These are phyloP conservation scores for Pseudomyrmex pallidus DNA, from an alignment of 1,140 invertebrate genomes.

Conservation along the genomic window DNA sequence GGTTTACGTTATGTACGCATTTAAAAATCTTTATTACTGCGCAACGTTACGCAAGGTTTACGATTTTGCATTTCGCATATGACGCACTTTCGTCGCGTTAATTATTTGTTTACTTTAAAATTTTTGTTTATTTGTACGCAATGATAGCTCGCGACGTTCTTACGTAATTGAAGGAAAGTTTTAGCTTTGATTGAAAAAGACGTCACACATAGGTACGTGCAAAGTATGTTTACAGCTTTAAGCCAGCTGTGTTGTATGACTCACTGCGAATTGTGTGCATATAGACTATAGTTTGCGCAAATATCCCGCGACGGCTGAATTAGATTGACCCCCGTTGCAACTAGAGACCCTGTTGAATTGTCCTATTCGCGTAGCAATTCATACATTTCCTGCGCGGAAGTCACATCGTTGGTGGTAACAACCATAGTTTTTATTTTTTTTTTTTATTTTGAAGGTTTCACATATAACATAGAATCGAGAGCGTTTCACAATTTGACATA, in stretches of 20 bases:
- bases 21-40: slow-evolving; percentile 17
- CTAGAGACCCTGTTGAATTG: slow-evolving; percentile 71
- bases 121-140: slow-evolving; percentile 16
- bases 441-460: no score
- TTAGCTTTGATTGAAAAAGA: slow-evolving; percentile 13
- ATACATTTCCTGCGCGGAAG: slow-evolving; percentile 54
- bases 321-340: slow-evolving; percentile 77
- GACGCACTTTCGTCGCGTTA: not conserved
- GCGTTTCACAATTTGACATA: slow-evolving; percentile 25
- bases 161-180: not conserved
- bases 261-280: slow-evolving; percentile 14
- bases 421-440: not conserved
- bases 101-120: not conserved
- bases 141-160: not conserved
- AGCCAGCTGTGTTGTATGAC: slow-evolving; percentile 38
- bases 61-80: not conserved
- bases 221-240: slow-evolving; percentile 16
- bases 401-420: slow-evolving; percentile 47
- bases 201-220: no score
- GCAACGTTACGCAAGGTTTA: not conserved
- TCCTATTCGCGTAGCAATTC: slow-evolving; percentile 67
- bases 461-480: no score
- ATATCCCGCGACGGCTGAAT: slow-evolving; percentile 73
- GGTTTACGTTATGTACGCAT: not conserved
- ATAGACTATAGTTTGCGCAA: slow-evolving; percentile 57